Evolutionary conservation across 1,140 invertebrate species (phyloP), one percentile per base, ranked within the genome.

Genomic region (Atta texana): DNA sequence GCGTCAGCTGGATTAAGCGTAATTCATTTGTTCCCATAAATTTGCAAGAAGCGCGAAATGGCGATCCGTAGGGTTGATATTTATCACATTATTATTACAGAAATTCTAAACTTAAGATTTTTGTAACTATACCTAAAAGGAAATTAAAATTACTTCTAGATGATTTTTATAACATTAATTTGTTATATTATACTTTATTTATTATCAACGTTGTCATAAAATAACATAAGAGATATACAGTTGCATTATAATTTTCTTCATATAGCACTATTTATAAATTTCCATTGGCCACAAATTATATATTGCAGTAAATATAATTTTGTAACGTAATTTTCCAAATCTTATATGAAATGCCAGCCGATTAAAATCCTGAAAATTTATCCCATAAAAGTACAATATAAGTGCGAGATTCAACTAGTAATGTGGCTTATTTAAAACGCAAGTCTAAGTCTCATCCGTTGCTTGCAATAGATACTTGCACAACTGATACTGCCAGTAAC

Each of bases 401-500:
- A 68, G 5, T 49, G n/a, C 34, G 4, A 69, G 5, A 24, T 49
- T 8, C 1, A 51, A 1, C 1, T 72, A 72, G 31, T 2, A 51
- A 69, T 3, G 24, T 69, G 39, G 6, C 5, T 16, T 49, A 28
- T 69, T 44, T 51, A 28, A 28, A 69, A 49, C 14, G 7, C 24
- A 16, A 12, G 24, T 31, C 16, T 8, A 34, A 72, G 31, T n/a
- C n/a, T n/a, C 7, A 6, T 72, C 3, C 21, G 2, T 34, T 55
- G 69, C 18, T 55, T 55, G 10, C 4, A 44, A 24, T 57, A 21
- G n/a, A 34, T 61, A 61, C 55, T 12, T 21, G 53, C 34, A 21
- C 44, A 12, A 14, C 34, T 24, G 14, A 63, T 61, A 63, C 61
- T n/a, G 84, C n/a, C 51, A 34, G 24, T 51, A 59, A 84, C 78